phyloP scores from a whole-genome alignment of 92 coral and sea anemone species.

The Diadumene lineata region DNA sequence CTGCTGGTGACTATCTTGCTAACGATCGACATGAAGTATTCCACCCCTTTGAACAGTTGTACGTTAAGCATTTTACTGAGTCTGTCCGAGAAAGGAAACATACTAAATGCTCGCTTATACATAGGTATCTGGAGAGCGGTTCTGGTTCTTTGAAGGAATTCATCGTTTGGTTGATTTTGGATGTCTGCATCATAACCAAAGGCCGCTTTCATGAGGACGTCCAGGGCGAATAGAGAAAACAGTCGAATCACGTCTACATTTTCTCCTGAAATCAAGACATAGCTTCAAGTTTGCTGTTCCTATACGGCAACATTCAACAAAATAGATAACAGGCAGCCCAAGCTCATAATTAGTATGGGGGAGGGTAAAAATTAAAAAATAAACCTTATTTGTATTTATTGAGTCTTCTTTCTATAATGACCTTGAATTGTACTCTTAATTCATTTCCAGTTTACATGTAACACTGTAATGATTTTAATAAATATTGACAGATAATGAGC shows the following conservation, averaged over 20 bases:
- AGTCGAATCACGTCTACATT: constrained; percentile 28
- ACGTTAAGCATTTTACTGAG: constrained; percentile 35
- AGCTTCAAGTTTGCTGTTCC: too few species aligned
- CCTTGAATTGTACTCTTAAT: too few species aligned
- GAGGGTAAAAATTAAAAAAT: too few species aligned
- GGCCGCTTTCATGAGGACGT: constrained; percentile 50
- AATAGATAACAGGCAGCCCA: too few species aligned
- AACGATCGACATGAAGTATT: constrained; percentile 55
- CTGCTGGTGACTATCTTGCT: constrained; percentile 47
- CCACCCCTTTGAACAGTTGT: constrained; percentile 21
- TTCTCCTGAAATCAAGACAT: constrained; percentile 44
- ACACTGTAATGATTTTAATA: too few species aligned
- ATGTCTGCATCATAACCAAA: constrained; percentile 45
- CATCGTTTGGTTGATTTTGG: constrained; percentile 48
- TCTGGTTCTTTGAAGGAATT: constrained; percentile 25
- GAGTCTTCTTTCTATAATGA: too few species aligned
- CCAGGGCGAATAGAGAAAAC: constrained; percentile 52
- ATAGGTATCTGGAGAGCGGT: constrained; percentile 40
- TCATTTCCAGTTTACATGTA: too few species aligned
- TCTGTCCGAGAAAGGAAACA: constrained; percentile 57
- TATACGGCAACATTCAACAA: too few species aligned
- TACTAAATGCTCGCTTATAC: constrained; percentile 39
- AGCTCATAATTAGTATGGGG: too few species aligned
- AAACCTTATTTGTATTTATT: too few species aligned
- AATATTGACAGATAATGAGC: too few species aligned